Evolutionary conservation across 2,888 invertebrate species (phyloP), one percentile per base, ranked within the genome.

Genomic region (Cynaeus angustus): DNA sequence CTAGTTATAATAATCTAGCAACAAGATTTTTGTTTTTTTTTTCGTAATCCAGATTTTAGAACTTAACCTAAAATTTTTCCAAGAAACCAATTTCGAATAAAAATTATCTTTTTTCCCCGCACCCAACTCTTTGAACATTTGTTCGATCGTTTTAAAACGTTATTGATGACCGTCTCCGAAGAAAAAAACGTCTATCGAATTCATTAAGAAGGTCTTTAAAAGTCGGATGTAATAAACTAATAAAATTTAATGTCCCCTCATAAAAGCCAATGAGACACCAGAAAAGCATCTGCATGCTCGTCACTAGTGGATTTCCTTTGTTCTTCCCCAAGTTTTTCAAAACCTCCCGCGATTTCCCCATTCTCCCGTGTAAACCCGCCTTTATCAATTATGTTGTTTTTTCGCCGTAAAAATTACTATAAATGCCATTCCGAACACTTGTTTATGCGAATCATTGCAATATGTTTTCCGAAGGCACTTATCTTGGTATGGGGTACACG

Each of bases 361-460:
- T n/a, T n/a, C n/a, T n/a, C n/a, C 21, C 53, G 12, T 16, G 58
- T 41, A n/a, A 58, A 41, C 33, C 21, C 52, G 48, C 10, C 28
- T 50, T 43, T 66, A 74, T 74, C 73, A 71, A 70, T 73, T 74
- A 68, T 64, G 71, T 71, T 72, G 73, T 74, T 67, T 55, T 41
- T 52, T 71, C 56, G 62, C 56, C 64, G 71, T 70, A 72, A 75
- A 74, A 75, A 73, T 74, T 73, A 76, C 72, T 70, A 72, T 74
- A 75, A 74, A 59, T 67, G 66, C 76, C 75, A 77, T 78, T 78
- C 78, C 74, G 75, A 77, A 79, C 80, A 81, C 80, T 81, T 80
- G 79, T 80, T 80, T 79, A 78, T 80, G 78, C 78, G 78, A 78
- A 77, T 77, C 75, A 75, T 75, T 69, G 79, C 76, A 74, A 79